phyloP scores from a whole-genome alignment of 2,797 vertebrate genomes.

The Anabas testudineus region DNA sequence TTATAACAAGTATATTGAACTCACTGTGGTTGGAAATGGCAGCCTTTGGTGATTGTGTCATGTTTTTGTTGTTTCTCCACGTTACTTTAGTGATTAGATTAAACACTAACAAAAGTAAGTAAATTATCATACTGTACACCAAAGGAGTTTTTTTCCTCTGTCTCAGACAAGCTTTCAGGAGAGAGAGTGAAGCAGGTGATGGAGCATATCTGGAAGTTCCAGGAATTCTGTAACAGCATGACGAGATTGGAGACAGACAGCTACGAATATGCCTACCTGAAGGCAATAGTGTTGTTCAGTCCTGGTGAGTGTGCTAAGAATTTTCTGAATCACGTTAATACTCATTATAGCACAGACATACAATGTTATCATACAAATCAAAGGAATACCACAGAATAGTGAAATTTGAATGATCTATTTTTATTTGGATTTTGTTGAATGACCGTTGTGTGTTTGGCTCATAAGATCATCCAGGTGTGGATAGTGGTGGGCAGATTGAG shows the following conservation, averaged over 20 bases:
- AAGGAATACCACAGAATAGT: not conserved
- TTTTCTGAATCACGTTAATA: not conserved
- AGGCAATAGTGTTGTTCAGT: slow-evolving; percentile 98
- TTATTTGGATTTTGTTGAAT: slow-evolving; percentile 1
- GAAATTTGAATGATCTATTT: not conserved
- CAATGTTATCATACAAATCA: not conserved
- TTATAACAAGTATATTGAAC: not conserved
- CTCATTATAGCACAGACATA: not conserved
- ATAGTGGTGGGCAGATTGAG: slow-evolving; percentile 93
- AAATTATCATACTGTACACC: not conserved
- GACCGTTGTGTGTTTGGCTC: slow-evolving; percentile 26
- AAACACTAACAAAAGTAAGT: not conserved
- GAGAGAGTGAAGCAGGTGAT: slow-evolving; percentile 98
- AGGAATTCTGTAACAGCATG: slow-evolving; percentile 99
- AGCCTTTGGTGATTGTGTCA: not conserved
- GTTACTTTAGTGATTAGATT: too few species aligned
- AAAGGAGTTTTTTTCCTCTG: slow-evolving; percentile 12
- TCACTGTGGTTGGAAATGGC: not conserved
- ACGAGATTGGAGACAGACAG: slow-evolving; percentile 93
- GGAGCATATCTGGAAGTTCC: slow-evolving; percentile 99
- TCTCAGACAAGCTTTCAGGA: slow-evolving; percentile 93
- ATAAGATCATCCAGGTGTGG: slow-evolving; percentile 96
- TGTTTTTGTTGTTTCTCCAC: not conserved
- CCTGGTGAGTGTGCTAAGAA: slow-evolving; percentile 86
- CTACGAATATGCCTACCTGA: slow-evolving; percentile 98